Evolutionary conservation across 2,888 invertebrate genomes (phyloP), one percentile per base, ranked within the genome.

Genomic region (Xanthia togata): DNA sequence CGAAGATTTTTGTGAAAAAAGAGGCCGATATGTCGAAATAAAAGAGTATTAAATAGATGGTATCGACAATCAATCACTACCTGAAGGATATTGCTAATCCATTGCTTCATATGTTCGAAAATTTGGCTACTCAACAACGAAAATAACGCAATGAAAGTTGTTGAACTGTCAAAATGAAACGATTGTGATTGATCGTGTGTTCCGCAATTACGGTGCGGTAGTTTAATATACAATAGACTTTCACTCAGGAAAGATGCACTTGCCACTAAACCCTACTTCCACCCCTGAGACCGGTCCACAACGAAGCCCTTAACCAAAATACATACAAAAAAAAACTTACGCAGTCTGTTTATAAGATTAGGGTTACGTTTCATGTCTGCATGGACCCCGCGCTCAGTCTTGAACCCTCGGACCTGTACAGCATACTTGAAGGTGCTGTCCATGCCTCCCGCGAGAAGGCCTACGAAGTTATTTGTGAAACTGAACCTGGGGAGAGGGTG

Each of bases 351-450:
- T n/a, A 97, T 93, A 71, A 98, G 91, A 59, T 97, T 97, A 2
- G 98, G 98, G 94, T 98, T 98, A 87, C 98, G 95, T 86, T 97
- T 97, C 70, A 97, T 91, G 88, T 98, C 98, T 0, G 98, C 97
- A 84, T 97, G 97, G 47, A 98, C 96, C 81, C 97, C 97, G 72
- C 98, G 96, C 85, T 98, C 98, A 0, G 98, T 98, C 95, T 98
- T 98, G 93, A 99, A 99, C 57, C 97, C 97, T 71, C 98, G 97
- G 31, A 97, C 96, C 92, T 98, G 98, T 35, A 97, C 91, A 53
- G 91, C 91, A 80, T 93, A 95, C 57, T 91, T 89, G 88, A 95
- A 94, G 2, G 87, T 88, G 78, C 86, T 90, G 31, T 89, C 85
- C 50, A 94, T 20, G 76, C 92, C 92, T 14, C 82, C 89, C 0